Evolutionary conservation across 2,888 invertebrate species (phyloP).

Genomic region (Graphium colonna): DNA sequence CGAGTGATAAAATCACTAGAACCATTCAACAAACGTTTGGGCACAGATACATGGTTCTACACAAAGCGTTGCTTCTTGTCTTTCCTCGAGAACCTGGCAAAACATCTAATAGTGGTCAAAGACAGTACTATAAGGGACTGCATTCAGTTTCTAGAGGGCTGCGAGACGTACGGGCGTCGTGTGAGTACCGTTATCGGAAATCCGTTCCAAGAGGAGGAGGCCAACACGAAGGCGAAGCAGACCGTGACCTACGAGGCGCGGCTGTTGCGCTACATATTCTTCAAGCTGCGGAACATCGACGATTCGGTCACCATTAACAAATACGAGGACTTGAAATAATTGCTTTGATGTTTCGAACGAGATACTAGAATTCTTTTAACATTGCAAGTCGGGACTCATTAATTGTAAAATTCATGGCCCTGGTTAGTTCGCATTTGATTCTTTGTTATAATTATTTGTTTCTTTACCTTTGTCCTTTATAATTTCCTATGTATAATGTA

Average conservation of each 20-base stretch:
- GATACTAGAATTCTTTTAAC: too few relatives aligned
- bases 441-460: too few relatives aligned
- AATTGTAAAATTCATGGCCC: too few relatives aligned
- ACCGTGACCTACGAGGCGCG: conserved; percentile 95
- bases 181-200: conserved; percentile 91
- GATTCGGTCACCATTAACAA: conserved; percentile 75
- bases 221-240: conserved; percentile 88
- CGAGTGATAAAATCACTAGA: conserved; percentile 97
- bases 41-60: conserved; percentile 99
- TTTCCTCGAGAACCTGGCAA: conserved; percentile 93
- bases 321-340: conserved; percentile 75
- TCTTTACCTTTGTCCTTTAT: too few relatives aligned
- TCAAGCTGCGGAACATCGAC: conserved; percentile 82
- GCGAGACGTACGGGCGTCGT: conserved; percentile 91
- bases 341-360: neutral
- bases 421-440: too few relatives aligned
- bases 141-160: conserved; percentile 92
- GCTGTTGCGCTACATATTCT: conserved; percentile 88
- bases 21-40: conserved; percentile 95
- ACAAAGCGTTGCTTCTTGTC: conserved; percentile 97
- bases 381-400: too few relatives aligned
- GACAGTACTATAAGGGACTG: conserved; percentile 94
- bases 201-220: conserved; percentile 86
- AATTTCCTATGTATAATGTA: too few relatives aligned
- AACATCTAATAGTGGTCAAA: conserved; percentile 92